phyloP scores from a whole-genome alignment of 2,888 invertebrate species.

The Taenaris catops region DNA sequence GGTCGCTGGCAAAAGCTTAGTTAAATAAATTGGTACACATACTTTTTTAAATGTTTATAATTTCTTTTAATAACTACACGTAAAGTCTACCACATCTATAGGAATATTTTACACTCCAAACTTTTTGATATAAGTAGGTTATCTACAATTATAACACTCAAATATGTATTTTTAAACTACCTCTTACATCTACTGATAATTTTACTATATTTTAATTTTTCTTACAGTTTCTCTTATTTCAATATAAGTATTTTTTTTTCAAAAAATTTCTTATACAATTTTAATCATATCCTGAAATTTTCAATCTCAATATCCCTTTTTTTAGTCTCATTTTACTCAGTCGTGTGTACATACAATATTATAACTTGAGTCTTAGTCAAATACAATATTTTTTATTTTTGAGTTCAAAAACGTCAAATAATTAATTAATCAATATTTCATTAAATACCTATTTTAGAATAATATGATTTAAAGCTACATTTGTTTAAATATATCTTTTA shows the following conservation, averaged over 20 bases:
- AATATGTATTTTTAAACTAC: background rate
- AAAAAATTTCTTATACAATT: constrained; percentile 5
- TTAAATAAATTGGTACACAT: too few relatives aligned
- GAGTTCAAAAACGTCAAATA: constrained; percentile 8
- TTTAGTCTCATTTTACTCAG: constrained; percentile 41
- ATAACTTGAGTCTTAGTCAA: constrained; percentile 37
- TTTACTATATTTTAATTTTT: background rate
- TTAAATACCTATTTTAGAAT: constrained; percentile 44
- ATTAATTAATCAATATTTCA: too few relatives aligned
- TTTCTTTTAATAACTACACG: too few relatives aligned
- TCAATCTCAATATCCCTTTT: constrained; percentile 30
- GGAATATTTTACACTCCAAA: constrained; percentile 3
- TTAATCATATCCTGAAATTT: constrained; percentile 8
- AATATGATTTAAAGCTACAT: constrained; percentile 30
- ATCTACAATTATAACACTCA: background rate
- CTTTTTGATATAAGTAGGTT: too few relatives aligned
- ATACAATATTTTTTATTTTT: constrained; percentile 13
- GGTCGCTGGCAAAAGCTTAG: too few relatives aligned
- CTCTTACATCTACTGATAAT: constrained; percentile 14
- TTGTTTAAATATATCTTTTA: constrained; percentile 15
- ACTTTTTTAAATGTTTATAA: too few relatives aligned
- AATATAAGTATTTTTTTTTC: background rate
- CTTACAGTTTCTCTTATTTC: background rate
- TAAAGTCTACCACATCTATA: constrained; percentile 5
- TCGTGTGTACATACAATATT: constrained; percentile 1